Percentiles rank a stretch among this genome's conserved stretches.
Evolutionary conservation across 2,888 invertebrate species (phyloP).

Genomic region (Rotaria magnacalcarata): DNA sequence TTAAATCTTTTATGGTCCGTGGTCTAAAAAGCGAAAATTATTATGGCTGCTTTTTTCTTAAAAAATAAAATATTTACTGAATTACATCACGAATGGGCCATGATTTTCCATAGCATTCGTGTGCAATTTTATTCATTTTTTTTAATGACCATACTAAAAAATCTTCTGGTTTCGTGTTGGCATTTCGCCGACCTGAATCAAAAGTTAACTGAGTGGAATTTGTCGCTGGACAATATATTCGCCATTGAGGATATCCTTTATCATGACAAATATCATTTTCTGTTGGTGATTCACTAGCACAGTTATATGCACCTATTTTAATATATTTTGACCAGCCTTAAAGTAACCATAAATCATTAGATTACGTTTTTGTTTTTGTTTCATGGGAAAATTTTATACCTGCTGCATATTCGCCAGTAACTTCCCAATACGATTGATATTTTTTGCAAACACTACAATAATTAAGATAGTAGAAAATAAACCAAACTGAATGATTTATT

Average conservation of each 20-base stretch:
- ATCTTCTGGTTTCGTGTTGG: neutral
- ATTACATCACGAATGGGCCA: neutral
- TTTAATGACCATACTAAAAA: neutral
- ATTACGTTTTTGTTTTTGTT: neutral
- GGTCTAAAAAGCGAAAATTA: neutral
- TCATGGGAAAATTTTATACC: neutral
- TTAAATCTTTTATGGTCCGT: neutral
- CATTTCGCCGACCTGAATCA: neutral
- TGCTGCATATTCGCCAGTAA: neutral
- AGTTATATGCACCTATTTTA: neutral
- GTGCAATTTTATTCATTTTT: neutral
- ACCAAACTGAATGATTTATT: neutral
- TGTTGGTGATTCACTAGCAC: neutral
- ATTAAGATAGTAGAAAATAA: neutral
- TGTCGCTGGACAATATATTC: neutral
- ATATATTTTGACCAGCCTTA: neutral
- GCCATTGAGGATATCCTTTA: neutral
- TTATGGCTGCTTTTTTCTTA: neutral
- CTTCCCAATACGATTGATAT: neutral
- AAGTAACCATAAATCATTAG: neutral
- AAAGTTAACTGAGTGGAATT: neutral
- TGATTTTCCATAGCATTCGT: neutral
- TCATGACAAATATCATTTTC: neutral
- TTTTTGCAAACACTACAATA: neutral
- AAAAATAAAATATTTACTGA: neutral